Conservation (phyloP, 2,797 vertebrate genomes). For the Rallus crepitans region DNA sequence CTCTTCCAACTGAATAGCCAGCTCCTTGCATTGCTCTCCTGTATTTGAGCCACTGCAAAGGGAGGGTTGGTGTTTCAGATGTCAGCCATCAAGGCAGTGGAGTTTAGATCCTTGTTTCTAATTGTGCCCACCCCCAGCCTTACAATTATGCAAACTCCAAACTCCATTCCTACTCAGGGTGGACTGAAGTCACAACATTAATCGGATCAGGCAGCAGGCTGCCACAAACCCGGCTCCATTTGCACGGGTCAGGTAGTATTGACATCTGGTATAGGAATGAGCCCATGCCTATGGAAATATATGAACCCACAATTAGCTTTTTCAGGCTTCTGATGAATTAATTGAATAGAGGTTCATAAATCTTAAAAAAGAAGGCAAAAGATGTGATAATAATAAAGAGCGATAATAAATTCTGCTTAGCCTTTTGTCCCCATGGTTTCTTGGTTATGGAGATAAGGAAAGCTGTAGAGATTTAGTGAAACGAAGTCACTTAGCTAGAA, state of each 20-base stretch:
- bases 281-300: background rate
- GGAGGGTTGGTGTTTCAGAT: background rate
- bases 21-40: background rate
- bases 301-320: conserved; percentile 20
- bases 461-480: conserved; percentile 41
- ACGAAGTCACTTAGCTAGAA: conserved; percentile 37
- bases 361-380: conserved; percentile 43
- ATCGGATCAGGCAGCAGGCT: background rate
- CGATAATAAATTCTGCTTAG: conserved; percentile 38
- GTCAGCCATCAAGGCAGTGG: background rate
- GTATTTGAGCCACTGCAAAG: accelerated
- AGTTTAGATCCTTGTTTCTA: background rate
- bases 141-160: background rate
- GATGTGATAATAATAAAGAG: conserved; percentile 4
- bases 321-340: conserved; percentile 22
- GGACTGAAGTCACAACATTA: background rate
- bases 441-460: background rate
- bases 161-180: background rate
- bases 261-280: background rate
- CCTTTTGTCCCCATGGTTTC: conserved; percentile 9
- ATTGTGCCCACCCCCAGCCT: background rate
- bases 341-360: conserved; percentile 31
- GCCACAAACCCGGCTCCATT: background rate
- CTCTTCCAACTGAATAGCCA: background rate
- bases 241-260: background rate